Evolutionary conservation across 2,797 vertebrate genomes (phyloP).

Genomic region (Petrocephalus sullivani): DNA sequence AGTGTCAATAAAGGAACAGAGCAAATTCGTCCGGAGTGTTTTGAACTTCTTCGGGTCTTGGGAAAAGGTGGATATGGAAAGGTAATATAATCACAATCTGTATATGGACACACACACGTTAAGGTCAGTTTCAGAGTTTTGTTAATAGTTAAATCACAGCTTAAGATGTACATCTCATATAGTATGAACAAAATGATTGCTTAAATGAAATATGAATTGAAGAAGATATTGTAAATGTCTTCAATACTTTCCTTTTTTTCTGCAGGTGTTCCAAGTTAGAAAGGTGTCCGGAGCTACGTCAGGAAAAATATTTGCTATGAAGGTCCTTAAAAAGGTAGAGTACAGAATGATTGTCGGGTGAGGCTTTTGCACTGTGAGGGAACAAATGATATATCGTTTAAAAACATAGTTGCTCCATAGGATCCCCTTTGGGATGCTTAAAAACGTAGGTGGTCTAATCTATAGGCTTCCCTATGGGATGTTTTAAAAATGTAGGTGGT

Average conservation of each 20-base stretch:
- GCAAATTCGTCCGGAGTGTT: constrained; percentile 91
- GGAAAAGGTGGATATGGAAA: constrained; percentile 96
- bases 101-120: background rate
- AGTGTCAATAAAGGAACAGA: constrained; percentile 91
- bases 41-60: constrained; percentile 88
- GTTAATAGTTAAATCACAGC: background rate
- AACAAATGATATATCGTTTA: background rate
- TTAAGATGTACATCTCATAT: background rate
- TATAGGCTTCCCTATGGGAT: background rate
- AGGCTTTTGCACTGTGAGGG: background rate
- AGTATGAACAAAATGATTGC: background rate
- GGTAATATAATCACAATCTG: constrained; percentile 56
- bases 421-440: background rate
- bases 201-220: background rate
- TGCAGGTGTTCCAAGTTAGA: constrained; percentile 89
- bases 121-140: background rate
- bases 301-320: constrained; percentile 96
- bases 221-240: background rate
- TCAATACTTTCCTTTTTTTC: background rate
- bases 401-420: background rate
- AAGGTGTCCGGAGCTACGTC: constrained; percentile 83
- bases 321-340: constrained; percentile 92
- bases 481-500: background rate
- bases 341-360: background rate
- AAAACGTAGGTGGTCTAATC: background rate